A percentile compares a stretch with the other conserved stretches of the same genome.
Conservation (phyloP, 2,113 vertebrate genomes). For the Petroica traversi region DNA sequence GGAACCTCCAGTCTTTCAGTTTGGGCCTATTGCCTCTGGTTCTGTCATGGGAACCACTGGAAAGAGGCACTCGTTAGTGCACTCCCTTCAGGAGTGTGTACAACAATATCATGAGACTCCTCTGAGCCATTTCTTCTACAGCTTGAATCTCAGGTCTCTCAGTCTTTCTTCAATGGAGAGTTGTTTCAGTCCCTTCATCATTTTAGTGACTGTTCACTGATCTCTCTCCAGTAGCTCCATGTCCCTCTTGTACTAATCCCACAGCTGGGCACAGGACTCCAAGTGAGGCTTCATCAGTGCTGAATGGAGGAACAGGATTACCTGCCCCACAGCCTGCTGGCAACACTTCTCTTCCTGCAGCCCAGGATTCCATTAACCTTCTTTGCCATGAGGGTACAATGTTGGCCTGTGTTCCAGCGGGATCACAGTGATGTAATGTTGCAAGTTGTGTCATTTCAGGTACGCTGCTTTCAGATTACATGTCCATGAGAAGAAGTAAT, state of each 20-base stretch:
- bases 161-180: background rate
- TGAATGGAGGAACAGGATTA: background rate
- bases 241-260: background rate
- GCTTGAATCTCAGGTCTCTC: background rate
- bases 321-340: background rate
- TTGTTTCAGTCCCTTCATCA: background rate
- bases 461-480: background rate
- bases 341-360: background rate
- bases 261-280: background rate
- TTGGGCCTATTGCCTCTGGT: background rate
- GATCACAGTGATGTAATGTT: background rate
- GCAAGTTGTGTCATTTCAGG: background rate
- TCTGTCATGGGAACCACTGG: background rate
- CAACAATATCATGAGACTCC: background rate
- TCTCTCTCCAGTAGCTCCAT: background rate
- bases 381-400: background rate
- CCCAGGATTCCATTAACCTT: background rate
- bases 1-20: background rate
- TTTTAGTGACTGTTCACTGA: background rate
- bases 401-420: background rate
- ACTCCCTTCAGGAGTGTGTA: background rate
- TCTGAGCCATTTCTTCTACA: background rate
- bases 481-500: background rate
- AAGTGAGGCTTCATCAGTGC: background rate
- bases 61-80: background rate